Base-by-base conservation (phyloP, 2,113 vertebrate genomes). In the Myiozetetes cayanensis region DNA sequence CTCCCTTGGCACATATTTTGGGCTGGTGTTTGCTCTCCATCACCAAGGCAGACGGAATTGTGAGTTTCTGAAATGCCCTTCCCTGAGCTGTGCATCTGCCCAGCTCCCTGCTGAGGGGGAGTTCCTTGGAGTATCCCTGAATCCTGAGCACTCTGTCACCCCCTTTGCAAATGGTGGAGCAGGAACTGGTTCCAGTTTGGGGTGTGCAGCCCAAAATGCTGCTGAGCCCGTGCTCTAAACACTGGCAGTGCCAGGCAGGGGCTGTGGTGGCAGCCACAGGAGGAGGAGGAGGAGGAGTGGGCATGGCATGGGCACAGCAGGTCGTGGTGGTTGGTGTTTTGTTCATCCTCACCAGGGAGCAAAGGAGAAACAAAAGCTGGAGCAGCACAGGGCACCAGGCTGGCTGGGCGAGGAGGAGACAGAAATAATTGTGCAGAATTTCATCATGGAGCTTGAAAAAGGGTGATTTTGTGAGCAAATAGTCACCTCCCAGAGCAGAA, bases 351-450 rank as follows among this genome's bases (percentile, higher is more conserved):
- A 12, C 71, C 24, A 28, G 94, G 85, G 82, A 92, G 95, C 58
- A 47, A 58, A 41, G 82, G 85, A 83, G 78, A 93, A 93, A 90
- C 87, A 87, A 90, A 92, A 92, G 94, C 85, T 23, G 74, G 68
- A 83, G 83, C 76, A 44, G 63, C 0, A 0, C 19, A 1, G 90
- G 92, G 68, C 88, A 85, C 10, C 0, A 22, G 53, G 78, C 53
- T 61, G 75, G 71, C 63, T 90, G 90, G 79, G 78, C 0, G 4
- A 91, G 82, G 73, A 92, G 87, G 46, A 80, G 55, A 22, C 37
- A 47, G 46, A 55, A 52, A 47, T 21, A 74, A 78, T 62, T 53
- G 73, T 59, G 81, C 56, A 47, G 90, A 43, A 67, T 83, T 85
- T 91, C 61, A 71, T 74, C 3, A 1, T 53, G 68, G 61, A 87